Conservation (phyloP, 2,888 invertebrate genomes). For the Lucinisca nassula region DNA sequence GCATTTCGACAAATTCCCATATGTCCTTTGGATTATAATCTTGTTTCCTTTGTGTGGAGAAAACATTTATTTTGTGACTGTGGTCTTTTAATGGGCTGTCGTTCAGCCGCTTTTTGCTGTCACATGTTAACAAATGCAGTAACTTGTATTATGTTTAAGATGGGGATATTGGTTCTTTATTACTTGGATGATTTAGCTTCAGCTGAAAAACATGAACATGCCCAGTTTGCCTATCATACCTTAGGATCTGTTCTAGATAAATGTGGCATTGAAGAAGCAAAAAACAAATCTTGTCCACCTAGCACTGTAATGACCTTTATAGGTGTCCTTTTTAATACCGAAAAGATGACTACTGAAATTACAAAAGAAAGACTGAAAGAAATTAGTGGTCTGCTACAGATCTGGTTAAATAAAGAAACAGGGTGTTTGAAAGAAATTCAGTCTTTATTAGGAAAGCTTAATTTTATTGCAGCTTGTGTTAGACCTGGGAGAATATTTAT, state of each 20-base stretch:
- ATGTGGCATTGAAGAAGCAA: neutral
- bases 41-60: neutral
- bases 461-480: slow-evolving; percentile 51
- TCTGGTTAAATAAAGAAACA: slow-evolving; percentile 22
- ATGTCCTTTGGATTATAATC: neutral
- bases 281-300: neutral
- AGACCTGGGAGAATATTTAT: slow-evolving; percentile 26
- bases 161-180: neutral
- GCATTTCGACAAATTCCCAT: neutral
- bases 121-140: neutral
- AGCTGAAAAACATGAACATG: neutral
- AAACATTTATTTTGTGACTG: neutral
- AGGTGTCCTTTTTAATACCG: neutral
- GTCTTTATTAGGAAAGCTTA: slow-evolving; percentile 39
- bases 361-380: neutral
- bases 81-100: neutral
- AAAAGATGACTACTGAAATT: neutral
- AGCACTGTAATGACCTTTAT: neutral
- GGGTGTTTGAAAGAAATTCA: slow-evolving; percentile 31
- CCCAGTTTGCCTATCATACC: neutral
- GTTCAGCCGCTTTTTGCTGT: neutral
- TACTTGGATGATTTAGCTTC: neutral
- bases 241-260: neutral
- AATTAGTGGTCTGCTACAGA: neutral
- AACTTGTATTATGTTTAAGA: neutral